Evolutionary conservation across 2,888 invertebrate genomes (phyloP).

Genomic region (Xylota segnis): DNA sequence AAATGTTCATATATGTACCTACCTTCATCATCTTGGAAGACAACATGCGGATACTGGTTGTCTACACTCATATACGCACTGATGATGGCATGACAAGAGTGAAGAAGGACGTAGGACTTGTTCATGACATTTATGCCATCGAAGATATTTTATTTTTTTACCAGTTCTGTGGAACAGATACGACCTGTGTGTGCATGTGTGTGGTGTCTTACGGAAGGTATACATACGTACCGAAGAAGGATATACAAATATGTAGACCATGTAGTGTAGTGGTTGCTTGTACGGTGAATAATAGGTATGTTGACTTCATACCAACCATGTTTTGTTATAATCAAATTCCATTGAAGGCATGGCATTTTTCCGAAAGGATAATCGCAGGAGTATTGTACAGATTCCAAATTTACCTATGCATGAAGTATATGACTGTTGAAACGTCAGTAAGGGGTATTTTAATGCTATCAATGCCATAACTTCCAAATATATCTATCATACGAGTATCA

Average conservation of each 20-base stretch:
- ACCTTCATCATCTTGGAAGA: constrained; percentile 44
- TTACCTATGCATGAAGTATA: constrained; percentile 18
- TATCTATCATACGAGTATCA: no score
- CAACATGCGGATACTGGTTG: constrained; percentile 21
- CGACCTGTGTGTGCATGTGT: background rate
- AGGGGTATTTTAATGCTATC: constrained; percentile 8
- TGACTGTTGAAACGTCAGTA: background rate
- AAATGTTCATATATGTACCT: constrained; percentile 50
- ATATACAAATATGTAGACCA: background rate
- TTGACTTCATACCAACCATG: constrained; percentile 46
- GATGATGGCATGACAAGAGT: constrained; percentile 1
- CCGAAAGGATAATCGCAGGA: constrained; percentile 53
- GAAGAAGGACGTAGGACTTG: constrained; percentile 3
- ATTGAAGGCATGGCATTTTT: constrained; percentile 35
- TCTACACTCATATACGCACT: constrained; percentile 17
- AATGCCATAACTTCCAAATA: constrained; percentile 30
- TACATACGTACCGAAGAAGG: no score
- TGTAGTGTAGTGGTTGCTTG: constrained; percentile 29
- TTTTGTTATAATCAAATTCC: constrained; percentile 63
- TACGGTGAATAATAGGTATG: constrained; percentile 46
- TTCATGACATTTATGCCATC: constrained; percentile 50
- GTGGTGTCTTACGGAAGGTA: background rate
- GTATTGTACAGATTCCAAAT: constrained; percentile 20
- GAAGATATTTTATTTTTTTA: constrained; percentile 1
- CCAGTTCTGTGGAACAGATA: background rate